Evolutionary conservation across 2,797 vertebrate genomes (phyloP).

Genomic region (Synaphobranchus kaupii): DNA sequence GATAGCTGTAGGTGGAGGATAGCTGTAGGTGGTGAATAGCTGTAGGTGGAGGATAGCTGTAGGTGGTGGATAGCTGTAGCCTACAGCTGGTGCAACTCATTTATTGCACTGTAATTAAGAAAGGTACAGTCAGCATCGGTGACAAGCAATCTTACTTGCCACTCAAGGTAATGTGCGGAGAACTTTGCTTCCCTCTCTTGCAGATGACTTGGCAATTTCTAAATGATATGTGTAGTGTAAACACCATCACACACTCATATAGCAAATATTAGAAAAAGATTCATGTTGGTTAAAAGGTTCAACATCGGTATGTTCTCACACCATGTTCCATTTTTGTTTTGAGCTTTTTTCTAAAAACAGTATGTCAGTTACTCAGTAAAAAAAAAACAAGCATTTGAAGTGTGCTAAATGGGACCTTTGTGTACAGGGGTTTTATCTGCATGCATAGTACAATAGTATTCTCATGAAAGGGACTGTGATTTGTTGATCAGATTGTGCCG

Average conservation of each 20-base stretch:
- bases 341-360: not conserved
- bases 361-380: not conserved
- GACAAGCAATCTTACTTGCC: not conserved
- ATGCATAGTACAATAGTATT: constrained; percentile 16
- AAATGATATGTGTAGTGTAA: not conserved
- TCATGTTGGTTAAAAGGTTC: constrained; percentile 7
- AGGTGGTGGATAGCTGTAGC: constrained; percentile 35
- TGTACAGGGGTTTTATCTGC: not conserved
- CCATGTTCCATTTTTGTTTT: constrained; percentile 2
- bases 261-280: not conserved
- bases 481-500: not conserved
- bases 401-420: not conserved
- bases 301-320: not conserved
- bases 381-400: not conserved
- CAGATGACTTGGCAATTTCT: constrained; percentile 11
- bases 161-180: not conserved
- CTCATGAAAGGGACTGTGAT: not conserved
- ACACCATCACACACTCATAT: not conserved
- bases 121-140: constrained; percentile 47
- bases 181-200: not conserved
- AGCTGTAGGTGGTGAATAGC: constrained; percentile 39
- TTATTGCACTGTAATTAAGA: constrained; percentile 55
- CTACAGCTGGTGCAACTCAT: constrained; percentile 12
- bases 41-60: not conserved
- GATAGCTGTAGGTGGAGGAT: constrained; percentile 54